Percentiles rank a stretch among this genome's conserved stretches.
These are phyloP conservation scores for Cirrhinus mrigala DNA, from an alignment of 2,797 vertebrate genomes.

Conservation along the genomic window DNA sequence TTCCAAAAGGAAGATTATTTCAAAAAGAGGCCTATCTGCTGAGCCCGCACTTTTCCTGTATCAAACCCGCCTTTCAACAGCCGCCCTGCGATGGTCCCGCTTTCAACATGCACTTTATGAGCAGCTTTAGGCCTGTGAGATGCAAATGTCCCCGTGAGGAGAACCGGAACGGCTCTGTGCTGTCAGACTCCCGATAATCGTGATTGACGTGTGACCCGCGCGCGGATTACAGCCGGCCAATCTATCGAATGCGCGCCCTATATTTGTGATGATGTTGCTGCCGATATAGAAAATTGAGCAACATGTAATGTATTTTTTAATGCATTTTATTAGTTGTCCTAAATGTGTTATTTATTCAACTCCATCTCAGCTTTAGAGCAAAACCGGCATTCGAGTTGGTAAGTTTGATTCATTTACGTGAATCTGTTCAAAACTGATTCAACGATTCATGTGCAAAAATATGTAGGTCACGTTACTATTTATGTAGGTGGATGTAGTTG, in stretches of 20 bases:
- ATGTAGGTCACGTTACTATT: not conserved
- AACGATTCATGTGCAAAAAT: not conserved
- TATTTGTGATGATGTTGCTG: not conserved
- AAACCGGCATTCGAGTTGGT: not conserved
- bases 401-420: not conserved
- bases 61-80: slow-evolving; percentile 59
- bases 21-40: slow-evolving; percentile 67
- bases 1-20: slow-evolving; percentile 58
- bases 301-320: not conserved
- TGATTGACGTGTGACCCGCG: slow-evolving; percentile 45
- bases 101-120: slow-evolving; percentile 48
- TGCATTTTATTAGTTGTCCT: not conserved
- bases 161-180: slow-evolving; percentile 2
- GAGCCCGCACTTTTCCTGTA: slow-evolving; percentile 70
- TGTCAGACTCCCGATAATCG: slow-evolving; percentile 30
- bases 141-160: slow-evolving; percentile 38
- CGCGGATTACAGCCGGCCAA: slow-evolving; percentile 18
- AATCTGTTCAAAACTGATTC: not conserved
- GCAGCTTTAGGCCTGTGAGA: slow-evolving; percentile 43
- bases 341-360: slow-evolving; percentile 2
- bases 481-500: not conserved
- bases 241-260: not conserved
- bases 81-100: slow-evolving; percentile 4
- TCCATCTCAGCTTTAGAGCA: not conserved
- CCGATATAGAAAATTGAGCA: slow-evolving; percentile 7